phyloP scores from a whole-genome alignment of 92 coral and sea anemone genomes.

The Siderastrea siderea region DNA sequence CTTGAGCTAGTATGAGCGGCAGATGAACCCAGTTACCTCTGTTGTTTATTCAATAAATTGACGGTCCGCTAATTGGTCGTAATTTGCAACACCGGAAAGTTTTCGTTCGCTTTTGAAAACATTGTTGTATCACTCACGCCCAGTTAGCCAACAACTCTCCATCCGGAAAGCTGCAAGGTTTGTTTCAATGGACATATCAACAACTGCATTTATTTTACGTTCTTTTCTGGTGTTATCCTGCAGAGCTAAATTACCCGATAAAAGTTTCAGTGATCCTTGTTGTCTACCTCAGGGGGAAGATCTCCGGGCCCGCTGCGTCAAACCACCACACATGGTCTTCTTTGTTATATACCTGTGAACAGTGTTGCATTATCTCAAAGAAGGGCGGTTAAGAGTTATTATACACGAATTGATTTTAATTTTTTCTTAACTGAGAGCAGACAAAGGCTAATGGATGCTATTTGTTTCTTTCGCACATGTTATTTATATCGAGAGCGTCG shows the following conservation, averaged over 20 bases:
- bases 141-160: not conserved
- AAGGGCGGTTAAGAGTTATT: slow-evolving; percentile 41
- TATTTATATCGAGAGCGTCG: slow-evolving; percentile 3
- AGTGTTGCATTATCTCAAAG: slow-evolving; percentile 15
- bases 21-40: not conserved
- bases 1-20: not conserved
- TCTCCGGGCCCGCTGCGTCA: slow-evolving; percentile 9
- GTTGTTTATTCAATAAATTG: slow-evolving; percentile 29
- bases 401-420: slow-evolving; percentile 30
- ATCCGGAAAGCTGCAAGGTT: not conserved
- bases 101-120: not conserved
- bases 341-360: slow-evolving; percentile 10
- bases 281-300: not conserved
- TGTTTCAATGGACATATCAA: not conserved
- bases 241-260: not conserved
- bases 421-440: slow-evolving; percentile 27
- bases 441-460: slow-evolving; percentile 32
- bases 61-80: slow-evolving; percentile 25
- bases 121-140: not conserved
- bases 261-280: slow-evolving; percentile 26
- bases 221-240: not conserved
- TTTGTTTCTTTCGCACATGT: slow-evolving; percentile 50
- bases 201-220: not conserved
- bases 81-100: not conserved
- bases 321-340: slow-evolving; percentile 1